Conservation (phyloP, 2,888 invertebrate species). For the Ctenicera cuprea region DNA sequence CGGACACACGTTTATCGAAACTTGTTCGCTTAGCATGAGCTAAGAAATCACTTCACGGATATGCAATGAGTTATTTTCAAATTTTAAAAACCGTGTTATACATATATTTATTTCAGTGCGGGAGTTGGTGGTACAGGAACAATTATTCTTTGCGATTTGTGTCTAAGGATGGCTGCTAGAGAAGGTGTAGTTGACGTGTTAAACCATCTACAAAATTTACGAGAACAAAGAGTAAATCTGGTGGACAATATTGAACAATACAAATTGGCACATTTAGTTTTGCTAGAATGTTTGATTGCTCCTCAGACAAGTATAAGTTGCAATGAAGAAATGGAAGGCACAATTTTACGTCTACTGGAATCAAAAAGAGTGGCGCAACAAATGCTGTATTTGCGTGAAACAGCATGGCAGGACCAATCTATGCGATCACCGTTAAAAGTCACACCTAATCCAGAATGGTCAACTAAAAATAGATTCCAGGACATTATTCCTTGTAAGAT, state of each 20-base stretch:
- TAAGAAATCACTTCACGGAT: no score
- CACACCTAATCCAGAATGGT: conserved; percentile 55
- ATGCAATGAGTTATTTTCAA: no score
- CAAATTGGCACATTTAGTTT: conserved; percentile 71
- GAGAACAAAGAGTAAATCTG: conserved; percentile 69
- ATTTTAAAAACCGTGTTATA: no score
- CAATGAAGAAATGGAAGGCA: conserved; percentile 63
- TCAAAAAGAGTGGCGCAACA: conserved; percentile 63
- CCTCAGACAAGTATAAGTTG: conserved; percentile 69
- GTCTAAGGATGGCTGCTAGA: conserved; percentile 72
- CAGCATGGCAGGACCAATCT: conserved; percentile 70
- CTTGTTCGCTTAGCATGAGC: no score
- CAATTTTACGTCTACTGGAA: conserved; percentile 62
- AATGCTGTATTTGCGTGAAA: conserved; percentile 66
- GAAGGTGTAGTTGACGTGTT: conserved; percentile 69
- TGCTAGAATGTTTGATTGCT: conserved; percentile 70
- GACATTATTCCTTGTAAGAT: conserved; percentile 67
- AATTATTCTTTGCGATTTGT: conserved; percentile 76
- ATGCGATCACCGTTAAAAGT: conserved; percentile 61
- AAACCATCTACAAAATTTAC: conserved; percentile 63
- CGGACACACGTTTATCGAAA: no score
- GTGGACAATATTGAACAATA: conserved; percentile 73
- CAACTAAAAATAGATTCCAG: conserved; percentile 68
- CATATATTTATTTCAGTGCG: conserved; percentile 71
- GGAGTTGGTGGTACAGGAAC: conserved; percentile 79